Percentiles rank a stretch among this genome's conserved stretches.
Evolutionary conservation across 2,797 vertebrate genomes (phyloP).

Genomic region (Alfaro cultratus): DNA sequence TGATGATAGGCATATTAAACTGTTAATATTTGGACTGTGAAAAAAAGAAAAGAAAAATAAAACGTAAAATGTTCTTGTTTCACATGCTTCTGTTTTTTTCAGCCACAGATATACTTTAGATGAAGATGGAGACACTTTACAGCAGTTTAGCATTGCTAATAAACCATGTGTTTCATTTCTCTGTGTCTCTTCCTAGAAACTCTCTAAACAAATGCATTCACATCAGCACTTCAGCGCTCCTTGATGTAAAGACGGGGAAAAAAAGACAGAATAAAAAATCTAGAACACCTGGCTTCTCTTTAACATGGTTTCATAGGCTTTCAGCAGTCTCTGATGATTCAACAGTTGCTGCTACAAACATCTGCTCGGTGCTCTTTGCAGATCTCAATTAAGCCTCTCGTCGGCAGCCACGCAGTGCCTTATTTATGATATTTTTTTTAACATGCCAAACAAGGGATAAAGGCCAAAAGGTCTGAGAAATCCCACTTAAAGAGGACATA

Average conservation of each 20-base stretch:
- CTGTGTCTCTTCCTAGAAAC: not conserved
- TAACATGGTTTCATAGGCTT: conserved; percentile 74
- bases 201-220: conserved; percentile 16
- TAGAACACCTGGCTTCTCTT: conserved; percentile 79
- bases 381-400: conserved; percentile 84
- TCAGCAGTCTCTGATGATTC: conserved; percentile 82
- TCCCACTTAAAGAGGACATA: conserved; percentile 62
- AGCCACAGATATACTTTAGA: not conserved
- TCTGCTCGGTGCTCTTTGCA: conserved; percentile 84
- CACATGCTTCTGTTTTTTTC: not conserved
- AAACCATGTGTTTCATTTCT: conserved; percentile 22
- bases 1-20: not conserved
- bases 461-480: conserved; percentile 66
- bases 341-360: conserved; percentile 84
- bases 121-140: conserved; percentile 5
- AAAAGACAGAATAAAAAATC: conserved; percentile 50
- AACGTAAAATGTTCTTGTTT: not conserved
- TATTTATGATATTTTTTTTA: conserved; percentile 65
- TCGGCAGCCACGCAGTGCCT: conserved; percentile 56
- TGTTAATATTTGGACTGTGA: not conserved
- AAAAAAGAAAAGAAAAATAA: not conserved
- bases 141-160: conserved; percentile 48
- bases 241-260: conserved; percentile 52
- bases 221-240: conserved; percentile 27
- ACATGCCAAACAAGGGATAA: conserved; percentile 53